Conservation (phyloP, 2,113 vertebrate species). For the Nipponia nippon region DNA sequence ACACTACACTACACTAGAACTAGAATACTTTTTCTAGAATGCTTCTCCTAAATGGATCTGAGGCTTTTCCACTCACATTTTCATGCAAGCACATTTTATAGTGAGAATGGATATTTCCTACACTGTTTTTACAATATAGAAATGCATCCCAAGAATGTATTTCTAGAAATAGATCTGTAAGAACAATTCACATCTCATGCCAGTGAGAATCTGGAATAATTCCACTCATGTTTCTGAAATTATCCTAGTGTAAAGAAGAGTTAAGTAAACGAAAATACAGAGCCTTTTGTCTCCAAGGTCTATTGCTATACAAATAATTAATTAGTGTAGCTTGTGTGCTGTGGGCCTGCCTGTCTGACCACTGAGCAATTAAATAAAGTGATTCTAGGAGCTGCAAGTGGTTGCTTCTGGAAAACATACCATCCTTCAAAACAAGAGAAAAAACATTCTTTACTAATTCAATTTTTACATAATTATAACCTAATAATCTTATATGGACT, state of each 20-base stretch:
- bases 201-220: neutral
- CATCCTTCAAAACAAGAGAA: neutral
- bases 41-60: neutral
- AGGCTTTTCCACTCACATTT: neutral
- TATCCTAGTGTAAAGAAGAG: neutral
- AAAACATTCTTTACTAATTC: slow-evolving; percentile 13
- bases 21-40: neutral
- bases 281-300: neutral
- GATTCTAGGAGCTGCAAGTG: slow-evolving; percentile 8
- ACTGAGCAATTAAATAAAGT: slow-evolving; percentile 57
- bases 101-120: neutral
- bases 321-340: slow-evolving; percentile 11
- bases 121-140: neutral
- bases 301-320: slow-evolving; percentile 40
- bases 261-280: neutral
- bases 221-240: neutral
- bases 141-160: neutral
- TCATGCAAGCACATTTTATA: neutral
- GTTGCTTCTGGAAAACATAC: slow-evolving; percentile 23
- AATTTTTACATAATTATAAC: slow-evolving; percentile 54
- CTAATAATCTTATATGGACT: slow-evolving; percentile 31
- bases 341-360: slow-evolving; percentile 28
- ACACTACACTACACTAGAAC: neutral
- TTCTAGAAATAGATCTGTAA: neutral
- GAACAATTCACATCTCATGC: neutral